phyloP scores from a whole-genome alignment of 2,797 vertebrate species.

The Miichthys miiuy region DNA sequence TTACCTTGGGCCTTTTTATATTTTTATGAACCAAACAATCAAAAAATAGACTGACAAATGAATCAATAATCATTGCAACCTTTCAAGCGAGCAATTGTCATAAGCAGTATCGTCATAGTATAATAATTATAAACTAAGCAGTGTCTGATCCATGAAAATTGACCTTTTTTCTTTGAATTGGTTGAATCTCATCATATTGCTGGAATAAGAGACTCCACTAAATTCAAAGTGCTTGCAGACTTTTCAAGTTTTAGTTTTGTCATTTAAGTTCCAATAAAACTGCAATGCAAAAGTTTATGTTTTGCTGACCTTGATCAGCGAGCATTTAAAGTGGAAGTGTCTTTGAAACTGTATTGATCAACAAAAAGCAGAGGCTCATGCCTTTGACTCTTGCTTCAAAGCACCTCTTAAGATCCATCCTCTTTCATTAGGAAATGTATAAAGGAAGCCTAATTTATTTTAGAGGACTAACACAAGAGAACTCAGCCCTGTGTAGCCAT shows the following conservation, averaged over 20 bases:
- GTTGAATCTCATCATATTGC: neutral
- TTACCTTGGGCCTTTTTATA: no score
- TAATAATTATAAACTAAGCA: neutral
- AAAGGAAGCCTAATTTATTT: slow-evolving; percentile 52
- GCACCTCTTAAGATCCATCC: slow-evolving; percentile 53
- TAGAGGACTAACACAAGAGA: slow-evolving; percentile 34
- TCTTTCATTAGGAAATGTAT: slow-evolving; percentile 43
- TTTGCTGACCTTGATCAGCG: slow-evolving; percentile 55
- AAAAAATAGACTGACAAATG: no score
- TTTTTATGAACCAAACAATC: no score
- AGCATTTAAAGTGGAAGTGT: slow-evolving; percentile 53
- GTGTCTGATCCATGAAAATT: neutral
- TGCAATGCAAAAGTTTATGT: slow-evolving; percentile 22
- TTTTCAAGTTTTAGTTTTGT: slow-evolving; percentile 36
- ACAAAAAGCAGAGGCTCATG: slow-evolving; percentile 43
- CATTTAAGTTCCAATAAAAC: slow-evolving; percentile 45
- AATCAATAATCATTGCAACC: no score
- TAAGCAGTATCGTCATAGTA: neutral
- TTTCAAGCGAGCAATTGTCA: no score
- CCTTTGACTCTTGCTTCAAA: slow-evolving; percentile 51
- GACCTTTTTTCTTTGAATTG: slow-evolving; percentile 13
- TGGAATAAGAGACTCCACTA: neutral
- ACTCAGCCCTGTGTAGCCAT: slow-evolving; percentile 45
- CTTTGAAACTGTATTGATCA: slow-evolving; percentile 70
- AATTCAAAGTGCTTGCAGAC: slow-evolving; percentile 28